Evolutionary conservation across 1,140 invertebrate genomes (phyloP).

Genomic region (Cephus cinctus): DNA sequence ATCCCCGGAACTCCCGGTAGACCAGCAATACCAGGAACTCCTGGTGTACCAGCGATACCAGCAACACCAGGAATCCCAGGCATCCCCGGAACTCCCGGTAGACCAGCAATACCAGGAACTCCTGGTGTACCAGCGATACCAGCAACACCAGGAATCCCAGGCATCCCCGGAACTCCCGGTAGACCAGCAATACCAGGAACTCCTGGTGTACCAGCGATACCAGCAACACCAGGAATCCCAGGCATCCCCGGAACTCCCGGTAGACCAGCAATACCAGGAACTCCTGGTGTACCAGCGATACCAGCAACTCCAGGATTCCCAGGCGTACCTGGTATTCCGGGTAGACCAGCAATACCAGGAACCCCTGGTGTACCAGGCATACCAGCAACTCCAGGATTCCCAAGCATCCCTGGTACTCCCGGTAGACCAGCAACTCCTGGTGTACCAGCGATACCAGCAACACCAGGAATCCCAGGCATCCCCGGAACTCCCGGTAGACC

Average conservation of each 20-base stretch:
- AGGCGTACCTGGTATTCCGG: not conserved
- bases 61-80: slow-evolving; percentile 16
- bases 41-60: not conserved
- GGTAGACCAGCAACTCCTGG: slow-evolving; percentile 26
- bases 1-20: not conserved
- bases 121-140: slow-evolving; percentile 40
- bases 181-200: slow-evolving; percentile 32
- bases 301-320: not conserved
- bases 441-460: not conserved
- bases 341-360: slow-evolving; percentile 15
- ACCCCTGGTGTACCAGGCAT: slow-evolving; percentile 31
- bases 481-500: slow-evolving; percentile 3
- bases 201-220: slow-evolving; percentile 29
- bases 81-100: slow-evolving; percentile 16
- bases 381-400: slow-evolving; percentile 21
- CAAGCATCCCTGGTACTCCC: slow-evolving; percentile 40
- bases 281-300: slow-evolving; percentile 18
- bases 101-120: slow-evolving; percentile 8
- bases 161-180: slow-evolving; percentile 22
- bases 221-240: slow-evolving; percentile 32
- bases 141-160: slow-evolving; percentile 30
- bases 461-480: not conserved
- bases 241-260: slow-evolving; percentile 18
- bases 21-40: not conserved
- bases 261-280: slow-evolving; percentile 42